A percentile compares a stretch with the other conserved stretches of the same genome.
Conservation (phyloP, 2,113 vertebrate species). For the Phylloscopus whistleri region DNA sequence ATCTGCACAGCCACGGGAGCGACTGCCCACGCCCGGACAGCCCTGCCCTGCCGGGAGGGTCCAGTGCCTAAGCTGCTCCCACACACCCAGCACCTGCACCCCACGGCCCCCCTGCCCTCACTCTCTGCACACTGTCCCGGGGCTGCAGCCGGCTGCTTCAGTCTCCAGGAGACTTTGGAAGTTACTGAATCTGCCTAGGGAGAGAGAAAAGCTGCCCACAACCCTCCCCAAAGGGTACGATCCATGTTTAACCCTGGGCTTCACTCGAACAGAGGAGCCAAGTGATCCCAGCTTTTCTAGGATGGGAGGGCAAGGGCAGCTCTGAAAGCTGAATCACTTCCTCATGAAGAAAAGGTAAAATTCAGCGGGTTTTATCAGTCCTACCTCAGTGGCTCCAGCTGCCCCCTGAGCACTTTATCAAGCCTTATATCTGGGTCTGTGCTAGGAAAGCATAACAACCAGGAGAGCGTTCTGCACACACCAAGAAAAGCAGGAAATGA, state of each 20-base stretch:
- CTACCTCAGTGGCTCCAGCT: not conserved
- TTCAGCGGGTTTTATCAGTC: not conserved
- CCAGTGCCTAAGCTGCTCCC: not conserved
- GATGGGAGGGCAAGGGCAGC: not conserved
- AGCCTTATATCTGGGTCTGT: not conserved
- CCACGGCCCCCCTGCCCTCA: not conserved
- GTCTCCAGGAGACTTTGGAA: not conserved
- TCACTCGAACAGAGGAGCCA: not conserved
- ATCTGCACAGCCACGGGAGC: not conserved
- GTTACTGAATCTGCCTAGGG: too few relatives aligned
- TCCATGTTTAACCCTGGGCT: not conserved
- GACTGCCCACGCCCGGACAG: not conserved
- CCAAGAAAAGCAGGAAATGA: not conserved
- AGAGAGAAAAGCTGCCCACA: not conserved
- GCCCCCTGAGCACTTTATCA: not conserved
- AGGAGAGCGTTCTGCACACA: not conserved
- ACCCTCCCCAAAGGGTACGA: not conserved
- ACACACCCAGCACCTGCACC: rapidly evolving
- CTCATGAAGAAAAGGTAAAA: not conserved
- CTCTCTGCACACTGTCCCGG: rapidly evolving
- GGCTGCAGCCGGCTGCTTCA: rapidly evolving
- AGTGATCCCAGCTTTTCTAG: not conserved
- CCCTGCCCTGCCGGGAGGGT: not conserved
- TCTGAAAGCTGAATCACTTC: not conserved
- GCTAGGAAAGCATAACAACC: not conserved